phyloP scores from a whole-genome alignment of 2,888 invertebrate species.

The Ophion slaviceki region DNA sequence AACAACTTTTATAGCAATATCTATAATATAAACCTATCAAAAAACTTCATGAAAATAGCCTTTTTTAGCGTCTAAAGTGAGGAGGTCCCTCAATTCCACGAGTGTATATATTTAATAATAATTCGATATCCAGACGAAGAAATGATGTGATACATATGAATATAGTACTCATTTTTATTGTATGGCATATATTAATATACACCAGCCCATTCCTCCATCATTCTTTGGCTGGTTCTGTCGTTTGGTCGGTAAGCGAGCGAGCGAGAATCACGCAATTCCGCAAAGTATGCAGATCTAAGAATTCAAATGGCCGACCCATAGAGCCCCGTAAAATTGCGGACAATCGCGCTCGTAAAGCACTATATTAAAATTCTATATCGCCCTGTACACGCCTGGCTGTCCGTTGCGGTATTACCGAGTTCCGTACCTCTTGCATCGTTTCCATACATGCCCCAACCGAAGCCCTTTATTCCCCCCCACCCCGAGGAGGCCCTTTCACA shows the following conservation, averaged over 20 bases:
- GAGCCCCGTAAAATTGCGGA: slow-evolving; percentile 82
- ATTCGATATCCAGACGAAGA: too few species aligned
- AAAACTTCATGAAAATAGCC: too few species aligned
- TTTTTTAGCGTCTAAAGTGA: too few species aligned
- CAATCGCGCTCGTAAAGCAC: slow-evolving; percentile 83
- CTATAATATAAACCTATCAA: too few species aligned
- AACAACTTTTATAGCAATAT: too few species aligned
- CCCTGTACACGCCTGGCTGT: slow-evolving; percentile 68
- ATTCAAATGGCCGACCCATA: slow-evolving; percentile 82
- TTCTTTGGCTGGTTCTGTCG: slow-evolving; percentile 38
- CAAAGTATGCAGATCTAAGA: slow-evolving; percentile 83
- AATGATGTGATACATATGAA: neutral
- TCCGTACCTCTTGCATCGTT: slow-evolving; percentile 54
- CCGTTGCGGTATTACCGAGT: slow-evolving; percentile 63
- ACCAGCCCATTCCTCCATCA: slow-evolving; percentile 7
- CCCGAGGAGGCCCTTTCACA: neutral
- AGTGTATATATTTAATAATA: too few species aligned
- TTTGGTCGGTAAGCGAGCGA: slow-evolving; percentile 12
- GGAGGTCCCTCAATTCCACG: too few species aligned
- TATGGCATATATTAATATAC: too few species aligned
- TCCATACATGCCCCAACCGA: neutral
- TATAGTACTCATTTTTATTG: neutral
- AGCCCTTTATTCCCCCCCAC: neutral
- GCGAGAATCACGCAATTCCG: slow-evolving; percentile 79
- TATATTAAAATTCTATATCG: slow-evolving; percentile 84